Base-by-base conservation (phyloP, 2,888 invertebrate species). In the Pyrgus malvae region DNA sequence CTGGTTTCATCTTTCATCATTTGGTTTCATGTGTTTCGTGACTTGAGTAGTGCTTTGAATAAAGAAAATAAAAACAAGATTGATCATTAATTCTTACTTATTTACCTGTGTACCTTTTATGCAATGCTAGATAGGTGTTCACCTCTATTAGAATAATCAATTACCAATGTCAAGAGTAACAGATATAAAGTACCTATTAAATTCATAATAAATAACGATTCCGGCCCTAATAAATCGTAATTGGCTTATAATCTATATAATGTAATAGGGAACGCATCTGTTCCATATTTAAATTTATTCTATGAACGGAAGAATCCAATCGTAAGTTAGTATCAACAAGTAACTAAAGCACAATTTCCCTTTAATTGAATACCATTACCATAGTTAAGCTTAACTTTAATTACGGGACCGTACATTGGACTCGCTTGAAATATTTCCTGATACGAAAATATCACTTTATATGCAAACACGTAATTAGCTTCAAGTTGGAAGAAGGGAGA, bases 281-380 rank as follows among this genome's bases (percentile, higher is more conserved):
- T 51, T 60, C 64, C 63, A 68, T 67, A 72, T 76, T 70, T 58
- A 66, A 78, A 79, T 78, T 63, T 69, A 73, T 71, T 70, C 69
- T 64, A 62, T 67, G 65, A 70, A 55, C 66, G 72, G 69, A 77
- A 76, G 74, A 74, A 69, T 72, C 69, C 70, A 70, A 74, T 74
- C 73, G 76, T 70, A 68, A 72, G 68, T 74, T 68, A 67, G 70
- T 74, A 80, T 78, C 76, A 74, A 70, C 73, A 72, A 69, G 70
- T 70, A 74, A 73, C 72, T 69, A 69, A 69, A 66, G 74, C 70
- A 76, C 79, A 77, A 76, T 83, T 78, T 75, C 76, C 72, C 76
- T 80, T 81, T 83, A 85, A 84, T 83, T 86, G 80, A 81, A 83
- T 84, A 68, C 73, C 79, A 82, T 85, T 83, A 81, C 73, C 76